Base-by-base conservation (phyloP, 2,888 invertebrate genomes). In the Scelioninae gen. 1 region DNA sequence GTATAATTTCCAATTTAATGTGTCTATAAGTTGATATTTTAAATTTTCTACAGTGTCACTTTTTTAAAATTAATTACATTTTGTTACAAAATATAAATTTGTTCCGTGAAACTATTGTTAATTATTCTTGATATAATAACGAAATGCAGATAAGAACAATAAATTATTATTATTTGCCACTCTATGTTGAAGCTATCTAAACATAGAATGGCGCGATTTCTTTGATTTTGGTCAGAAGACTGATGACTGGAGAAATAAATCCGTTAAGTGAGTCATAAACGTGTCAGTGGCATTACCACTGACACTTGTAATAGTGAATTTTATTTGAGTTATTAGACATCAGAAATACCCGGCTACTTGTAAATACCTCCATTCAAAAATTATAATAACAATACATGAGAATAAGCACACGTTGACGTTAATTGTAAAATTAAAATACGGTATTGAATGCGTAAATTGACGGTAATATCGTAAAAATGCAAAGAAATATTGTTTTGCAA, bases 231-330 rank as follows among this genome's bases (percentile, higher is more conserved):
- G 31, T 53, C 38, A 51, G 60, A 43, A 63, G 31, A 55, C 34
- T 65, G 29, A 23, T 23, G 23, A 53, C 51, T 55, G 56, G 16
- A 56, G 75, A 58, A 65, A 75, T 75, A 75, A 75, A 75, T 75
- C 75, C 16, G 56, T 58, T 75, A 66, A 53, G 55, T 40, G 65
- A 38, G 65, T 75, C 65, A 43, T 75, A 75, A 75, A 75, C 43
- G 43, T 75, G 75, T 75, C 75, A 65, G 8, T 51, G 16, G 32
- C 51, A 32, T 60, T 60, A 51, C 58, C 49, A 29, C 58, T 66
- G 34, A 58, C 75, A 76, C 58, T 76, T 66, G 58, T 76, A 58
- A 56, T 47, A 23, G 15, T 11, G 66, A 66, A 56, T 58, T 66
- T 66, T 58, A 49, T 66, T 40, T 58, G 51, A 66, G 13, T 66